Evolutionary conservation across 35 echinoderm and acorn worm species (phyloP).

Genomic region (Diadema setosum): DNA sequence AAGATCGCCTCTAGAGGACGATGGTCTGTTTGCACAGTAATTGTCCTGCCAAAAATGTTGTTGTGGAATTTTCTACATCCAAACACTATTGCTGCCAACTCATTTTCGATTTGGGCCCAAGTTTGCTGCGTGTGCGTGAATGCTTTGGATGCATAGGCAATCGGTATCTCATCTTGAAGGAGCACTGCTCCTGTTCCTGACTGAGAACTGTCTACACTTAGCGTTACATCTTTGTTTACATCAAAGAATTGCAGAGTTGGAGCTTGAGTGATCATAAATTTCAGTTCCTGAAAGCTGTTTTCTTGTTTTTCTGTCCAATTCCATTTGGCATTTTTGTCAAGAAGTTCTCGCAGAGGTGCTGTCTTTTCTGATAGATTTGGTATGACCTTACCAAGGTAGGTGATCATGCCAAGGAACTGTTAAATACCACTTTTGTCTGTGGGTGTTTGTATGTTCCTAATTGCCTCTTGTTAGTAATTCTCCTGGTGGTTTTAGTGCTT

Average conservation of each 20-base stretch:
- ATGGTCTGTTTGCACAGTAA: conserved; percentile 35
- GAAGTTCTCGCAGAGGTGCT: conserved; percentile 31
- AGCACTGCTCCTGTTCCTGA: conserved; percentile 14
- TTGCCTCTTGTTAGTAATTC: not conserved
- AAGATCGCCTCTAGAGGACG: conserved; percentile 37
- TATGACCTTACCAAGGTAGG: conserved; percentile 42
- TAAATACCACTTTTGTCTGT: conserved; percentile 17
- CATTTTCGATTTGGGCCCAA: conserved; percentile 76
- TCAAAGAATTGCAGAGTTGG: conserved; percentile 30
- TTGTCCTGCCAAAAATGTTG: conserved; percentile 40
- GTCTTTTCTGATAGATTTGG: conserved; percentile 21
- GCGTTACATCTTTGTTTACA: not conserved
- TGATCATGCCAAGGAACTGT: conserved; percentile 49
- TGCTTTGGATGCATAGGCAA: conserved; percentile 60
- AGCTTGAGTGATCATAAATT: not conserved
- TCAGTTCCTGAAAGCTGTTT: not conserved
- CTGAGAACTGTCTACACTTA: conserved; percentile 26
- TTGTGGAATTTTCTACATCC: conserved; percentile 67
- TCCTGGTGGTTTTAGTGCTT: not conserved
- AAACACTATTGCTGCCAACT: conserved; percentile 47
- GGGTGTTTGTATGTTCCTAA: conserved; percentile 12
- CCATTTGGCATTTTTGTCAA: conserved; percentile 25
- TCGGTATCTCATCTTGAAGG: conserved; percentile 16
- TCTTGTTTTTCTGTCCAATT: conserved; percentile 28
- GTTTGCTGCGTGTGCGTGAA: conserved; percentile 27